Percentiles rank a stretch among this genome's conserved stretches.
Evolutionary conservation across 1,140 invertebrate species (phyloP).

Genomic region (Hylaeus volcanicus): DNA sequence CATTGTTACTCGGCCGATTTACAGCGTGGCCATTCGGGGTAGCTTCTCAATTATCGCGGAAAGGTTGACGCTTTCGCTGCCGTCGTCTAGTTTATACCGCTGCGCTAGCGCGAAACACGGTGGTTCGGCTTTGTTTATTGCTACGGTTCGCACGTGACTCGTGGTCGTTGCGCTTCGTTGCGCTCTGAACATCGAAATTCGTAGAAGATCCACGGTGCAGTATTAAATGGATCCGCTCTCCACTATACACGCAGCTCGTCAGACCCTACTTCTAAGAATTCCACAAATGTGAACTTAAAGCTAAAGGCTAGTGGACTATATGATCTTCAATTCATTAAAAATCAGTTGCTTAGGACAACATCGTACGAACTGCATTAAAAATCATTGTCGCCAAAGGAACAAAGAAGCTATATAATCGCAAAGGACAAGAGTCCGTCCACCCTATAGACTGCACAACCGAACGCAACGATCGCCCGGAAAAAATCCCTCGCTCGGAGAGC

Average conservation of each 20-base stretch:
- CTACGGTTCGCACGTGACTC: not conserved
- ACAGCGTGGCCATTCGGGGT: not conserved
- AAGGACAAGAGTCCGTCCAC: not conserved
- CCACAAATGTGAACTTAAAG: too few species aligned
- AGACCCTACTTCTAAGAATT: too few species aligned
- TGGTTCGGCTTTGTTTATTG: not conserved
- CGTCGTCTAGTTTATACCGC: not conserved
- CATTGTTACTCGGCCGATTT: constrained; percentile 18
- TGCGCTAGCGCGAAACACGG: not conserved
- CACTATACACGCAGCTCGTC: too few species aligned
- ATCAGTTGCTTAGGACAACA: too few species aligned
- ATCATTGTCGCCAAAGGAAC: too few species aligned
- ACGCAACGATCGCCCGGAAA: not conserved
- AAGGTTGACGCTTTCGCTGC: constrained; percentile 22
- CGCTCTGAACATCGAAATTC: not conserved
- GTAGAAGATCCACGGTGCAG: not conserved
- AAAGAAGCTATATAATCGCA: not conserved
- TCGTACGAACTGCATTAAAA: too few species aligned
- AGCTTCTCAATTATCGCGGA: constrained; percentile 38
- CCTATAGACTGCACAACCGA: too few species aligned
- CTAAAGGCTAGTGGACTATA: too few species aligned
- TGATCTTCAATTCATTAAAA: too few species aligned
- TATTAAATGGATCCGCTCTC: too few species aligned
- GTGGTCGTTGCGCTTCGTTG: not conserved
- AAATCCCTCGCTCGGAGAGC: too few species aligned